Conservation (phyloP, 2,888 invertebrate genomes). For the Exocentrus adspersus region DNA sequence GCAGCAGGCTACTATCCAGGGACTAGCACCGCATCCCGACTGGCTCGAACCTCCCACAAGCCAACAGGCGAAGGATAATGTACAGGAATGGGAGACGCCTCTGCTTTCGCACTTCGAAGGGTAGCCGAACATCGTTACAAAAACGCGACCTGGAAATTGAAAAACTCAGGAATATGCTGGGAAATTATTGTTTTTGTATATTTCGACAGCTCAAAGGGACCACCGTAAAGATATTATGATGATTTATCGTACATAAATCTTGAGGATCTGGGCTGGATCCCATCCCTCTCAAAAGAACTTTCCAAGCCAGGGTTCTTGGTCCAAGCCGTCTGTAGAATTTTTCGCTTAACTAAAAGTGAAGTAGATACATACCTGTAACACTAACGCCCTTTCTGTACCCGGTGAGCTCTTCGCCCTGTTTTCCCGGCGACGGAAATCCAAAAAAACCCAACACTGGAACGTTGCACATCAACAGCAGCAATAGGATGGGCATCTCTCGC, state of each 20-base stretch:
- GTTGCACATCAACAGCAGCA: conserved; percentile 38
- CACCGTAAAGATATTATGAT: not conserved
- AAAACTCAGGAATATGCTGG: not conserved
- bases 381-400: conserved; percentile 38
- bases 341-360: conserved; percentile 6
- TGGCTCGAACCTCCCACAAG: conserved; percentile 75
- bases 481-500: conserved; percentile 50
- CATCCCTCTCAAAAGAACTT: no score
- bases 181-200: not conserved
- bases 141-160: conserved; percentile 62
- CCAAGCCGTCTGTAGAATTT: no score
- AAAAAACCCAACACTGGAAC: conserved; percentile 27
- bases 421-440: conserved; percentile 20
- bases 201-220: not conserved
- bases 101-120: conserved; percentile 69
- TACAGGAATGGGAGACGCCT: conserved; percentile 72
- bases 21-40: conserved; percentile 73
- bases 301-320: no score
- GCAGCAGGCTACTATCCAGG: conserved; percentile 81
- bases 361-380: conserved; percentile 41
- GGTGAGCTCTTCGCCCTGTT: conserved; percentile 27
- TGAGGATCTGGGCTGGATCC: no score
- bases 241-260: no score
- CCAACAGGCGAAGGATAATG: conserved; percentile 79
- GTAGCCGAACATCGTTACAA: conserved; percentile 70